Evolutionary conservation across 2,888 invertebrate genomes (phyloP).

Genomic region (Chironomus riparius): DNA sequence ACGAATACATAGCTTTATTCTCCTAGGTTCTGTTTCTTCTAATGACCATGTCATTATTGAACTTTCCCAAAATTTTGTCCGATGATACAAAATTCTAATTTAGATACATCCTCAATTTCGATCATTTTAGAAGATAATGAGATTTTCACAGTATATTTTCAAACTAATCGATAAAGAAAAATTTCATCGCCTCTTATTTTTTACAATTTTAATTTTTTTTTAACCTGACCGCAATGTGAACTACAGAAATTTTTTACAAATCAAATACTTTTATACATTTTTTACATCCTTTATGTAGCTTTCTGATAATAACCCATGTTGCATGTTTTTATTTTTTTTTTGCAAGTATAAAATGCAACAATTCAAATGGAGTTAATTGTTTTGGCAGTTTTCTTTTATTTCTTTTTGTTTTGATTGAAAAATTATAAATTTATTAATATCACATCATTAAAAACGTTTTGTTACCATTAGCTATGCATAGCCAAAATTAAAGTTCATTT

Average conservation of each 20-base stretch:
- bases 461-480: no score
- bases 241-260: constrained; percentile 16
- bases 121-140: no score
- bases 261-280: constrained; percentile 11
- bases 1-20: no score
- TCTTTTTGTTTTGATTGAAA: background rate
- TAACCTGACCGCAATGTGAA: background rate
- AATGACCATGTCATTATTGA: no score
- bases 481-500: no score
- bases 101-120: no score
- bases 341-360: background rate
- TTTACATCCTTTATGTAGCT: background rate
- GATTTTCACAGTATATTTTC: background rate
- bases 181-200: constrained; percentile 22
- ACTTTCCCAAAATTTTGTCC: no score
- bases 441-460: background rate
- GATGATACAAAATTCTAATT: no score
- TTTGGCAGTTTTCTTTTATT: background rate
- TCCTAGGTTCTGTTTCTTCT: no score
- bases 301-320: background rate
- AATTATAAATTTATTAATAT: background rate
- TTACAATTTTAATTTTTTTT: background rate
- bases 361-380: background rate
- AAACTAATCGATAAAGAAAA: background rate
- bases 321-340: background rate